Evolutionary conservation across 2,888 invertebrate genomes (phyloP).

Genomic region (Drosophila multiciliata): DNA sequence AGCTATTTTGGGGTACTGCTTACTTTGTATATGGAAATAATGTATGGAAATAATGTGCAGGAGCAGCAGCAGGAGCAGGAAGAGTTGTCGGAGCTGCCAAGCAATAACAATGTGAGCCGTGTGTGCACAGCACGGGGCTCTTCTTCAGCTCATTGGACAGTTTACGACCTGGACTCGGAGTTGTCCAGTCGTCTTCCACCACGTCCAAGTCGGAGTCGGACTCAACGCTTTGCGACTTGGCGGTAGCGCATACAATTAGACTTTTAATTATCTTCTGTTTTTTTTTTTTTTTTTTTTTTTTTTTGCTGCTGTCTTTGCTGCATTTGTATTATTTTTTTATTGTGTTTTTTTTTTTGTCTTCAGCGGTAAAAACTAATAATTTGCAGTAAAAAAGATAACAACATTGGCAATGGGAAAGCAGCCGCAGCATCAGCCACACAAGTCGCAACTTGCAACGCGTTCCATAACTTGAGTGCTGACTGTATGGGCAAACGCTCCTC

Average conservation of each 20-base stretch:
- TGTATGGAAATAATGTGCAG: slow-evolving; percentile 1
- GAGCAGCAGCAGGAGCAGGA: slow-evolving; percentile 10
- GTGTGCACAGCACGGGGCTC: slow-evolving; percentile 42
- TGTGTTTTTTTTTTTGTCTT: slow-evolving; percentile 57
- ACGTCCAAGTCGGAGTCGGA: slow-evolving; percentile 10
- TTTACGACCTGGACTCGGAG: slow-evolving; percentile 58
- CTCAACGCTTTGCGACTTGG: slow-evolving; percentile 34
- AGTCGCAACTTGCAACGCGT: slow-evolving; percentile 48
- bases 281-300: slow-evolving; percentile 41
- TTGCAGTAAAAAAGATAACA: slow-evolving; percentile 80
- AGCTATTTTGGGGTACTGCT: slow-evolving; percentile 39
- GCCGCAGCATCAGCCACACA: slow-evolving; percentile 63
- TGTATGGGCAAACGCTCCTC: background rate
- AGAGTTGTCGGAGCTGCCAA: background rate
- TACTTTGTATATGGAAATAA: slow-evolving; percentile 39
- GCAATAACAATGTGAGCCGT: slow-evolving; percentile 23
- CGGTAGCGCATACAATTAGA: slow-evolving; percentile 76
- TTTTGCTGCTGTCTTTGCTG: slow-evolving; percentile 20
- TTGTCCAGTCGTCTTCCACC: slow-evolving; percentile 1
- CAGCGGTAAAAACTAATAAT: slow-evolving; percentile 78
- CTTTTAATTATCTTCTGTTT: slow-evolving; percentile 71
- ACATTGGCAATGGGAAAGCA: slow-evolving; percentile 63
- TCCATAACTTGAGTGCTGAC: slow-evolving; percentile 54
- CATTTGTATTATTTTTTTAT: slow-evolving; percentile 7
- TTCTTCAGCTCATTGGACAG: slow-evolving; percentile 36